Evolutionary conservation across 2,113 vertebrate genomes (phyloP).

Genomic region (Mohoua ochrocephala): DNA sequence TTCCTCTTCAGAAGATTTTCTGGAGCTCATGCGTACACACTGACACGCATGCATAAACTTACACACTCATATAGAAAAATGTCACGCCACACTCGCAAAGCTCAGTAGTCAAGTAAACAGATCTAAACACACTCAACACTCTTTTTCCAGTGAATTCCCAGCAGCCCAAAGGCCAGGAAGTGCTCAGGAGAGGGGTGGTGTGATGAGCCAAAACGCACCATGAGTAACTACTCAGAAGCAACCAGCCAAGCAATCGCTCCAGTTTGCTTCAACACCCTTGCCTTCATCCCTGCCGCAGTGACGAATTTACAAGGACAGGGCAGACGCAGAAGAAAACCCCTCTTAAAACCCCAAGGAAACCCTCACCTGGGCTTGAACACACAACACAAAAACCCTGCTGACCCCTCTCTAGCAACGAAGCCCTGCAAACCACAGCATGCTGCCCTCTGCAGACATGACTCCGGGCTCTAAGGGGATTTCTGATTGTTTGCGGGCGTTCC

Average conservation of each 20-base stretch:
- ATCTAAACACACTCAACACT: background rate
- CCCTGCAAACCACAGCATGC: background rate
- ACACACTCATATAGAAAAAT: background rate
- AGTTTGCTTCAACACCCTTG: background rate
- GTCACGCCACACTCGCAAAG: background rate
- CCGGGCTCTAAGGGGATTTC: background rate
- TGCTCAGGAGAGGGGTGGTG: background rate
- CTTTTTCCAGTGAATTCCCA: background rate
- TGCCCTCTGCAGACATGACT: background rate
- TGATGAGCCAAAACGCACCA: background rate
- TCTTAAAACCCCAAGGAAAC: background rate
- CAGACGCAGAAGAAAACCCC: background rate
- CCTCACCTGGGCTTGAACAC: background rate
- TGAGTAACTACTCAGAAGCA: background rate
- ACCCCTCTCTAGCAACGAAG: accelerated
- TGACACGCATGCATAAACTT: background rate
- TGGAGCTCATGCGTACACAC: background rate
- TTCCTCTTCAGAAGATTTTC: background rate
- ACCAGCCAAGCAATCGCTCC: background rate
- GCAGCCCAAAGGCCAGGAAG: background rate
- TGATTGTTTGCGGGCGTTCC: background rate
- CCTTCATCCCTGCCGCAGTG: background rate
- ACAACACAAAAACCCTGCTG: background rate
- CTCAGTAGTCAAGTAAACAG: background rate
- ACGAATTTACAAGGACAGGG: background rate